Evolutionary conservation across 2,888 invertebrate species (phyloP).

Genomic region (Drosophila peninsularis): DNA sequence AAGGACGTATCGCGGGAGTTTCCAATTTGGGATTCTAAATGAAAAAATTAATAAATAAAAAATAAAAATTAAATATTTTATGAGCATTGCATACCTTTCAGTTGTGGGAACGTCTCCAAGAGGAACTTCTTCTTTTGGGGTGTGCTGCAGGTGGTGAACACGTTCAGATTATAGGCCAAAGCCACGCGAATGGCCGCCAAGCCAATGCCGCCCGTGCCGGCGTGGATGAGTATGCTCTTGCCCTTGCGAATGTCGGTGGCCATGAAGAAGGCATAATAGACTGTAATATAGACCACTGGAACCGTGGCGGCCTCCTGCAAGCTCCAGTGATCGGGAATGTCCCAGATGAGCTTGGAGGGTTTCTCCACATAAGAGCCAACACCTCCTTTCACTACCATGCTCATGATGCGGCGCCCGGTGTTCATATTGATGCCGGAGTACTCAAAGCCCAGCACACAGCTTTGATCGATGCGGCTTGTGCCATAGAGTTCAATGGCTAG

Average conservation of each 20-base stretch:
- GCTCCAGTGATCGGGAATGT: slow-evolving; percentile 89
- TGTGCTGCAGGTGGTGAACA: slow-evolving; percentile 90
- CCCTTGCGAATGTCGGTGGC: slow-evolving; percentile 81
- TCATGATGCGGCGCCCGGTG: slow-evolving; percentile 88
- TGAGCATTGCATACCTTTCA: slow-evolving; percentile 85
- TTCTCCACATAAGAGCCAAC: slow-evolving; percentile 85
- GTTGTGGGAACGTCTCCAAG: slow-evolving; percentile 85
- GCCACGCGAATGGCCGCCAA: slow-evolving; percentile 91
- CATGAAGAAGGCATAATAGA: slow-evolving; percentile 86
- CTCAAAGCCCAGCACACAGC: slow-evolving; percentile 89
- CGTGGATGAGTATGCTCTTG: slow-evolving; percentile 86
- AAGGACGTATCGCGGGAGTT: slow-evolving; percentile 95
- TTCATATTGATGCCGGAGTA: slow-evolving; percentile 86
- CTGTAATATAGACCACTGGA: slow-evolving; percentile 91
- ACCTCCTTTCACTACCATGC: slow-evolving; percentile 86
- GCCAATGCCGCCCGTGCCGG: slow-evolving; percentile 90
- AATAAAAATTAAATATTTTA: too few species aligned
- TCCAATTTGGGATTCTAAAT: slow-evolving; percentile 88
- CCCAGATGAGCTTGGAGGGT: slow-evolving; percentile 86
- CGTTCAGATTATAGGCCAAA: slow-evolving; percentile 87
- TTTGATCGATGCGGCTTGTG: slow-evolving; percentile 87
- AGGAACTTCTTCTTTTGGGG: slow-evolving; percentile 88
- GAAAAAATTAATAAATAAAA: neutral
- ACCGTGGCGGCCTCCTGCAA: slow-evolving; percentile 91
- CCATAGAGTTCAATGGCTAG: slow-evolving; percentile 93